These are phyloP conservation scores for Bellardia pandia DNA, from an alignment of 2,888 invertebrate genomes.

Conservation along the genomic window DNA sequence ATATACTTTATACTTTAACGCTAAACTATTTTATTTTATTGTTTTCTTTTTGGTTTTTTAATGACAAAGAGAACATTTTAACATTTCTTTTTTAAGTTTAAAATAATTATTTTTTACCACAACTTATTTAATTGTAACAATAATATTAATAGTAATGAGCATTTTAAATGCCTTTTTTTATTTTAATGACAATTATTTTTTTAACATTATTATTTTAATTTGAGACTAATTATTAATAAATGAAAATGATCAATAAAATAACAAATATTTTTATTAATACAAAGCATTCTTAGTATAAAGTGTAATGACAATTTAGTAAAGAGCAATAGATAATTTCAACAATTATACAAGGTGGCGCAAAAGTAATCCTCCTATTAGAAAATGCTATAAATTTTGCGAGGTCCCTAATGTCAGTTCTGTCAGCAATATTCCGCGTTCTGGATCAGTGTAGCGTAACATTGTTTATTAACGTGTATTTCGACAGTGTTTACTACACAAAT, in stretches of 20 bases:
- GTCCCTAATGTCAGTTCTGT: too few relatives aligned
- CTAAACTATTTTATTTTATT: slow-evolving; percentile 2
- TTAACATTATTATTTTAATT: slow-evolving; percentile 56
- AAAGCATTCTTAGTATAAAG: not conserved
- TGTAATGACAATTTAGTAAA: too few relatives aligned
- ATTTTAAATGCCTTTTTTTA: slow-evolving; percentile 66
- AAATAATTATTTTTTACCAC: slow-evolving; percentile 36
- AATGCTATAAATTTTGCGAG: too few relatives aligned
- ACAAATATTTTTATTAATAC: slow-evolving; percentile 1
- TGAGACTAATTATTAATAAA: slow-evolving; percentile 71
- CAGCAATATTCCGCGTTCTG: too few relatives aligned
- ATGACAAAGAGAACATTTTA: slow-evolving; percentile 22
- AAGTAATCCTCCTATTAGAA: too few relatives aligned
- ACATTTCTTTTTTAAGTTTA: slow-evolving; percentile 34
- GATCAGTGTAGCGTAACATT: too few relatives aligned
- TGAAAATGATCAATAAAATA: slow-evolving; percentile 54
- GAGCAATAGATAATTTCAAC: too few relatives aligned
- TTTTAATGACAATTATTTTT: slow-evolving; percentile 65
- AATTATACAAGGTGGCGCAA: too few relatives aligned
- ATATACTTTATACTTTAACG: slow-evolving; percentile 11
- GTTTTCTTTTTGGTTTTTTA: slow-evolving; percentile 19
- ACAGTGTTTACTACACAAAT: too few relatives aligned
- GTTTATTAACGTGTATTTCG: too few relatives aligned
- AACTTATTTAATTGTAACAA: slow-evolving; percentile 53
- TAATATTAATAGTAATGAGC: slow-evolving; percentile 38